Base-by-base conservation (phyloP, 2,113 vertebrate species). In the Zosterops hypoxanthus region DNA sequence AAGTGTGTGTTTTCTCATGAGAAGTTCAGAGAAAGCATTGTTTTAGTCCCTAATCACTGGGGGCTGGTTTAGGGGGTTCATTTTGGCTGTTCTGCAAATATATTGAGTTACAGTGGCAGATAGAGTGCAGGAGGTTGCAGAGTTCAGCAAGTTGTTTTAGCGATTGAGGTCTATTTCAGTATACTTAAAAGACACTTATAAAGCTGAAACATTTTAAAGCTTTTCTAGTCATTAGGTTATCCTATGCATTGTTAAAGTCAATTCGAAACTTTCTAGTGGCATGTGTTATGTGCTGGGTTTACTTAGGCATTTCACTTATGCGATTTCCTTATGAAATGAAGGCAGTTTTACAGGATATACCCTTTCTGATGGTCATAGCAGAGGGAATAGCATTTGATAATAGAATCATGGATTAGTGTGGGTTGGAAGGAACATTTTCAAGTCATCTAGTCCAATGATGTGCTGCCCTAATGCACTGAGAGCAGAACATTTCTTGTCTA, bases 81-180 rank as follows among this genome's bases (percentile, higher is more conserved):
- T 82, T 97, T 97, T 94, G 87, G 77, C 93, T 97, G 83, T 95
- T 97, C 94, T 95, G 61, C 86, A 94, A 81, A 87, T 81, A 82
- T 86, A 87, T 85, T 95, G 81, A 63, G 26, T 97, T 95, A 79
- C 93, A 88, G 76, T 65, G 78, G 72, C 90, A 91, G 72, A 92
- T 26, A 91, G 64, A 95, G 77, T 79, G 84, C 60, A 97, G 94
- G 88, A 87, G 63, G 88, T 76, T 96, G 91, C 90, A 95, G 85
- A 95, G 95, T 96, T 97, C 95, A 92, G 82, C 22, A 56, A 79
- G 60, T 64, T 69, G 29, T 71, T 91, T 69, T 59, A 65, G 59
- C 82, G 89, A 73, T 81, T 92, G 68, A 39, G 15, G 61, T 70
- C 66, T 18, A 12, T 93, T 91, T 79, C 64, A 73, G 65, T 88